These are phyloP conservation scores for Conger conger DNA, from an alignment of 2,113 vertebrate genomes.

Conservation along the genomic window DNA sequence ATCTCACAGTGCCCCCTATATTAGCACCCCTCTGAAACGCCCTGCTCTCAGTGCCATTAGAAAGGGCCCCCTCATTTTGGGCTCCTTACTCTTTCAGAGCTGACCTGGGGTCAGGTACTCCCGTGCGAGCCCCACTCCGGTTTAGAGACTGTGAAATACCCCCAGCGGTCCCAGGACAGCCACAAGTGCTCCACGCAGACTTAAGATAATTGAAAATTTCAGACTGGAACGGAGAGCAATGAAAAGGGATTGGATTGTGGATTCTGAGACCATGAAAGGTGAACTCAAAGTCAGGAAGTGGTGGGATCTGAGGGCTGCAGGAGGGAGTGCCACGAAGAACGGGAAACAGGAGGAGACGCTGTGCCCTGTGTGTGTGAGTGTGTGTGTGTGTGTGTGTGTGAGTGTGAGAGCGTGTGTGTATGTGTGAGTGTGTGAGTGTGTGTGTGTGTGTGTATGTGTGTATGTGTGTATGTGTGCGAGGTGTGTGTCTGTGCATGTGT, in stretches of 20 bases:
- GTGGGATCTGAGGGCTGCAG: conserved; percentile 2
- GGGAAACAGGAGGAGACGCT: not conserved
- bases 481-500: too few relatives aligned
- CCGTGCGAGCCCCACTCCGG: conserved; percentile 26
- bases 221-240: not conserved
- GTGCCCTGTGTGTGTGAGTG: not conserved
- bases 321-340: not conserved
- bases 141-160: conserved; percentile 22
- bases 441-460: not conserved
- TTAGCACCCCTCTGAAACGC: conserved; percentile 28
- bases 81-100: conserved; percentile 36
- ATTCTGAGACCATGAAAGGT: conserved; percentile 4
- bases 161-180: not conserved
- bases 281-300: conserved; percentile 9
- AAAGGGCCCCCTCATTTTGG: conserved; percentile 26
- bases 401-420: not conserved
- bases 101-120: conserved; percentile 22
- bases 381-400: not conserved
- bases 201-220: conserved; percentile 34
- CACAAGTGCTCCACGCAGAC: conserved; percentile 9
- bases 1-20: conserved; percentile 28
- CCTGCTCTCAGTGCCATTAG: conserved; percentile 41
- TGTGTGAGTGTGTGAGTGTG: not conserved
- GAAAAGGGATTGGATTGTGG: not conserved
- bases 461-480: not conserved